Conservation (phyloP, 2,797 vertebrate genomes). For the Cyprinella venusta region DNA sequence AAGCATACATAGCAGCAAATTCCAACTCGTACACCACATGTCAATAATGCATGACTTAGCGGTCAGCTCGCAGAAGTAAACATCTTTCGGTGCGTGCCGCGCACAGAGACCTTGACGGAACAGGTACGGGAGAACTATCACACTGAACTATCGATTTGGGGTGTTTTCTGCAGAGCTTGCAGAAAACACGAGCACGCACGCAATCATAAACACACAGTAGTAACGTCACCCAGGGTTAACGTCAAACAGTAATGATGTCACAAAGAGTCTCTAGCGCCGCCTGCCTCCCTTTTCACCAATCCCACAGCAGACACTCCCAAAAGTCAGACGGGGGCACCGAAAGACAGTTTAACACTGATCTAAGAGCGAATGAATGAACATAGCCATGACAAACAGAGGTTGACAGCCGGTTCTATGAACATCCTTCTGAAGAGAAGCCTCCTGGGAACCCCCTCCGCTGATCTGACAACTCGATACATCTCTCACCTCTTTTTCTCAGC, state of each 20-base stretch:
- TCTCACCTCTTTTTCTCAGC: slow-evolving; percentile 26
- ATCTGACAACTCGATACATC: slow-evolving; percentile 51
- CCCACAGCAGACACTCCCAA: background rate
- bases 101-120: background rate
- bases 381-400: slow-evolving; percentile 41
- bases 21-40: slow-evolving; percentile 68
- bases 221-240: slow-evolving; percentile 30
- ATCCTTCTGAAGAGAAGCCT: slow-evolving; percentile 32
- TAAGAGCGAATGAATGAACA: slow-evolving; percentile 32
- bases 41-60: slow-evolving; percentile 75
- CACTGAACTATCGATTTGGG: slow-evolving; percentile 23
- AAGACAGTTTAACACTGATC: slow-evolving; percentile 22
- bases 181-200: slow-evolving; percentile 2
- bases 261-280: slow-evolving; percentile 45
- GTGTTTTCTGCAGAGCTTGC: slow-evolving; percentile 37
- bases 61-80: slow-evolving; percentile 31
- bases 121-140: slow-evolving; percentile 3
- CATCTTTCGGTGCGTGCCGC: background rate
- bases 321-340: slow-evolving; percentile 1
- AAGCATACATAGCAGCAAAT: slow-evolving; percentile 78
- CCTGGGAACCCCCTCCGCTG: slow-evolving; percentile 43
- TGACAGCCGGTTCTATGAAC: slow-evolving; percentile 38
- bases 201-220: background rate
- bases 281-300: slow-evolving; percentile 29
- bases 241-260: slow-evolving; percentile 34